Evolutionary conservation across 2,888 invertebrate genomes (phyloP), one percentile per base, ranked within the genome.

Genomic region (Desoria tigrina): DNA sequence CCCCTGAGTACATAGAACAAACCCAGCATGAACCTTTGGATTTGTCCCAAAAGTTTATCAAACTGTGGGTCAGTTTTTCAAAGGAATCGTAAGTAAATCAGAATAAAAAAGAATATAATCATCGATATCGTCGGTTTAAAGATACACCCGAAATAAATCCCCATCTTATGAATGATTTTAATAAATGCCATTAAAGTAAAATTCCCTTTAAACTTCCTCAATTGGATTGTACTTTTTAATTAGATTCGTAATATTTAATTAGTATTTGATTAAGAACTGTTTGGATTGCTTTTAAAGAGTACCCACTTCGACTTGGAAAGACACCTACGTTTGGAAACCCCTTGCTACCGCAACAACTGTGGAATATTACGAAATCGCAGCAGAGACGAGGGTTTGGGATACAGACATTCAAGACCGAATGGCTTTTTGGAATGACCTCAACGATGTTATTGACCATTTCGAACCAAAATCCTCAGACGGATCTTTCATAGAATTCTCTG

Each of bases 21-120:
- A 24, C n/a, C 9, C 32, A 58, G 23, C 32, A 26, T 11, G 39
- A 66, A 59, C 16, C 54, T 9, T 49, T 60, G 6, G 63, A 66
- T 18, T 55, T 66, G 45, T 66, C 66, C 1, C 2, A 28, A 26
- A 66, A 59, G 37, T 59, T 66, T 50, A 63, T 66, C 1, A 63
- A 66, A 14, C 27, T 63, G 3, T 63, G 63, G 59, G 54, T 60
- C 1, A 55, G 45, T 39, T 59, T 66, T 39, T 32, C 59, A 7
- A 4, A 50, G 1, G n/a, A 23, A 2, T 60, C 24, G 66, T 66
- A 59, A 59, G 61, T 37, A n/a, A 45, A 60, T 57, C 1, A n/a
- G n/a, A n/a, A n/a, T n/a, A n/a, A n/a, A n/a, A n/a, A n/a, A n/a
- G n/a, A n/a, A n/a, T n/a, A n/a, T n/a, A n/a, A n/a, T n/a, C n/a